Evolutionary conservation across 2,888 invertebrate genomes (phyloP).

Genomic region (Leucozona laternaria): DNA sequence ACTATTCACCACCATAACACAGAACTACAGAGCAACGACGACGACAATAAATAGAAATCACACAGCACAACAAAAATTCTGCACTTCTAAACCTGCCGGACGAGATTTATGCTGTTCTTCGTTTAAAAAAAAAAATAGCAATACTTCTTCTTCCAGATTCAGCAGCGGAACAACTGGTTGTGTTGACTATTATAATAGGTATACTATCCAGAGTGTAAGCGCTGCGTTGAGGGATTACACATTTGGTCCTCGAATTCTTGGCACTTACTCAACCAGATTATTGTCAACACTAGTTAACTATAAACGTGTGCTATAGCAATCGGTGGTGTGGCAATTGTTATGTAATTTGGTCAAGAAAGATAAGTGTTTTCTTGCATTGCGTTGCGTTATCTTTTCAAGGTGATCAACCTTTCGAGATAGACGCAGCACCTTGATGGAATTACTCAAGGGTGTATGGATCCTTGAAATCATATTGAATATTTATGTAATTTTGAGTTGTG

Average conservation of each 20-base stretch:
- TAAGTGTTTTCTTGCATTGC: slow-evolving; percentile 48
- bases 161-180: slow-evolving; percentile 45
- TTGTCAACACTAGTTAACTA: slow-evolving; percentile 68
- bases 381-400: slow-evolving; percentile 69
- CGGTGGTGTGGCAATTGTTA: slow-evolving; percentile 61
- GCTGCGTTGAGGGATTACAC: slow-evolving; percentile 49
- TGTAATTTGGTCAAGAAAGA: slow-evolving; percentile 63
- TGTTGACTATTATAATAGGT: neutral
- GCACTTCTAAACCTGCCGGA: slow-evolving; percentile 57
- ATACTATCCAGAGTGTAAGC: neutral
- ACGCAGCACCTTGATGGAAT: slow-evolving; percentile 47
- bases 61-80: neutral
- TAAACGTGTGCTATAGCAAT: slow-evolving; percentile 45
- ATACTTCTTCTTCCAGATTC: slow-evolving; percentile 22
- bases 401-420: slow-evolving; percentile 58
- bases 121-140: slow-evolving; percentile 69
- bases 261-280: slow-evolving; percentile 52
- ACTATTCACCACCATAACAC: slow-evolving; percentile 44
- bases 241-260: neutral
- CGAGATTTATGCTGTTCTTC: slow-evolving; percentile 68
- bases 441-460: slow-evolving; percentile 30
- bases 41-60: slow-evolving; percentile 21
- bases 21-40: slow-evolving; percentile 4
- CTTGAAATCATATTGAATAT: neutral
- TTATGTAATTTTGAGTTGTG: neutral